Evolutionary conservation across 2,113 vertebrate genomes (phyloP), one percentile per base, ranked within the genome.

Genomic region (Pelvicachromis taeniatus): DNA sequence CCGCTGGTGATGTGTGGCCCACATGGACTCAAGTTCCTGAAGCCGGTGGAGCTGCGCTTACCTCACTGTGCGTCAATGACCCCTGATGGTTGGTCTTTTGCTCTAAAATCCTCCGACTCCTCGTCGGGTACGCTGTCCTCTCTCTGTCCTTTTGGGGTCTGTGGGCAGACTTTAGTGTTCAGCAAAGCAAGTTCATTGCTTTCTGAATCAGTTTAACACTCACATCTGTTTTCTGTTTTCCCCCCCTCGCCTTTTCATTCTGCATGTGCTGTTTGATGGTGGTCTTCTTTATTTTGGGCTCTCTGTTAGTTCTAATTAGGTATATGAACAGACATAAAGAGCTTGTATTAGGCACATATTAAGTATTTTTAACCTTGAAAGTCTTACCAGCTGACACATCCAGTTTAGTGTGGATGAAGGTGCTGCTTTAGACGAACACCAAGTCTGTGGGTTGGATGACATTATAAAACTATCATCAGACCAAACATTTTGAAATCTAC

Each of bases 71-170:
- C 99, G 97, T 99, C 99, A 95, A 99, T 99, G 99, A 99, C 98
- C 96, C 99, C 99, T 97, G 99, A 99, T 98, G 98, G 98, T 99
- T 99, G 99, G 99, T 99, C 99, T 99, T 99, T 99, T 98, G 99
- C 98, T 99, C 99, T 99, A 98, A 99, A 99, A 99, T 99, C 98
- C 97, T 99, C 99, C 97, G 98, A 99, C 98, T 99, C 98, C 97
- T 99, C 97, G 98, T 99, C 98, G 98, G 99, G 98, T 99, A 99
- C 92, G 98, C 97, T 97, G 97, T 97, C 97, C 97, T 97, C 97
- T 98, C 97, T 97, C 93, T 98, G 97, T 97, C 97, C 97, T 97
- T 96, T 95, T 96, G 96, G 95, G 97, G 95, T 97, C 97, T 97
- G 95, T 96, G 96, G 97, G 96, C 87, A 85, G 85, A 87, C 96